Evolutionary conservation across 2,797 vertebrate species (phyloP), one percentile per base, ranked within the genome.

Genomic region (Galaxias olidus): DNA sequence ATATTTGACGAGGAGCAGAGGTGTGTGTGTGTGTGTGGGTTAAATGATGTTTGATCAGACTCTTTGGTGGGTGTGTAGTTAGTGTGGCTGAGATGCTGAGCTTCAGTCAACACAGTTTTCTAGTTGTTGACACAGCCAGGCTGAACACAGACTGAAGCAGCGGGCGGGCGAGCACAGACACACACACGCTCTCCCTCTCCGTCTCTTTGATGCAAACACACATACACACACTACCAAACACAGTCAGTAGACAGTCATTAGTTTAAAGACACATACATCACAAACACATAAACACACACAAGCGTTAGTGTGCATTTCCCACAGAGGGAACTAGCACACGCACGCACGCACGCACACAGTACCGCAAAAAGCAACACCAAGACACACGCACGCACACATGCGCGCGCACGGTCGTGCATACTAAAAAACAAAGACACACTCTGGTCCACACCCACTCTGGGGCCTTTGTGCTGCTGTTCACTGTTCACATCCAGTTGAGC

Each of bases 131-230:
- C 45, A 62, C 42, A 46, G 49, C 30, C 45, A 46, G 45, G 59
- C 41, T 50, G 45, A 66, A 62, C 63, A 69, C 59, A 66, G 63
- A 69, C 45, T 46, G 12, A 30, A 30, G 30, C 30, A 30, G 30
- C 30, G 6, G 30, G 30, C 30, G 30, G 6, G 30, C 30, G 30
- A n/a, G n/a, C n/a, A n/a, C n/a, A n/a, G n/a, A n/a, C n/a, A n/a
- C n/a, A n/a, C 30, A 30, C 30, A 30, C 30, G 6, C 30, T 30
- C 30, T 30, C 30, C 30, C 30, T 30, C 30, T 30, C 30, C 6
- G 2, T 30, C 30, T 30, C 30, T 30, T 30, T 30, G 30, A 30
- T 30, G 30, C 30, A 30, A 2, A 30, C 30, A 30, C 30, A 30
- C 30, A 30, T 6, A 30, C 30, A 30, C 30, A 30, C 30, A 30